A percentile compares a stretch with the other conserved stretches of the same genome.
phyloP scores from a whole-genome alignment of 2,113 vertebrate species.

The Callopanchax toddi region DNA sequence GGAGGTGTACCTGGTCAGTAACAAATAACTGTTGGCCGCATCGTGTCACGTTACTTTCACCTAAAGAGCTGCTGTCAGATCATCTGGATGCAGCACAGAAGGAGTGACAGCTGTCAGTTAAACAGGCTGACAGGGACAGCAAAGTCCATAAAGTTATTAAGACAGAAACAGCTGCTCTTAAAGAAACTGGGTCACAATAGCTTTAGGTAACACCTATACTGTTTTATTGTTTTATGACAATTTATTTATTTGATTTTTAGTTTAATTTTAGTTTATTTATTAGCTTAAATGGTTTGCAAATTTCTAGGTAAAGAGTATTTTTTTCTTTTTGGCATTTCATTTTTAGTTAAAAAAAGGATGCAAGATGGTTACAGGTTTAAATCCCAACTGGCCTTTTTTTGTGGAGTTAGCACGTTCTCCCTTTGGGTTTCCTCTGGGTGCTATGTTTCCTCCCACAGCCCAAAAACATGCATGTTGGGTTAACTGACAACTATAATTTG shows the following conservation, averaged over 20 bases:
- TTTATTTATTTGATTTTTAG: background rate
- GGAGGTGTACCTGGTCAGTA: constrained; percentile 48
- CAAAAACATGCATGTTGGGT: too few relatives aligned
- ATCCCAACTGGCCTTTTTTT: too few relatives aligned
- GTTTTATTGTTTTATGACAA: background rate
- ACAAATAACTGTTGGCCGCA: constrained; percentile 18
- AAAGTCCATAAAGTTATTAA: background rate
- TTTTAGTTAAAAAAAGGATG: too few relatives aligned
- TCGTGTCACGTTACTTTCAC: constrained; percentile 8
- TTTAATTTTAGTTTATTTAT: background rate
- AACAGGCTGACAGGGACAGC: background rate
- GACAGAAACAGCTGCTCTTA: background rate
- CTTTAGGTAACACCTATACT: too few relatives aligned
- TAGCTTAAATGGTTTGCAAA: background rate
- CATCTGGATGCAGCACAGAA: background rate
- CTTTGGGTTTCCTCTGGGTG: too few relatives aligned
- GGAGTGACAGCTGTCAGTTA: constrained; percentile 40
- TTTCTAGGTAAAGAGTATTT: too few relatives aligned
- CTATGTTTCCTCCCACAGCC: too few relatives aligned
- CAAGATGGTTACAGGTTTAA: too few relatives aligned
- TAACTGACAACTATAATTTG: too few relatives aligned
- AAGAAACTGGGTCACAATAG: constrained; percentile 9
- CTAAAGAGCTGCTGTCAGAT: constrained; percentile 31
- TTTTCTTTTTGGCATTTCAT: too few relatives aligned
- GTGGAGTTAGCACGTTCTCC: too few relatives aligned